Percentiles rank a stretch among this genome's conserved stretches.
These are phyloP conservation scores for Leucania comma DNA, from an alignment of 2,888 invertebrate genomes.

Conservation along the genomic window DNA sequence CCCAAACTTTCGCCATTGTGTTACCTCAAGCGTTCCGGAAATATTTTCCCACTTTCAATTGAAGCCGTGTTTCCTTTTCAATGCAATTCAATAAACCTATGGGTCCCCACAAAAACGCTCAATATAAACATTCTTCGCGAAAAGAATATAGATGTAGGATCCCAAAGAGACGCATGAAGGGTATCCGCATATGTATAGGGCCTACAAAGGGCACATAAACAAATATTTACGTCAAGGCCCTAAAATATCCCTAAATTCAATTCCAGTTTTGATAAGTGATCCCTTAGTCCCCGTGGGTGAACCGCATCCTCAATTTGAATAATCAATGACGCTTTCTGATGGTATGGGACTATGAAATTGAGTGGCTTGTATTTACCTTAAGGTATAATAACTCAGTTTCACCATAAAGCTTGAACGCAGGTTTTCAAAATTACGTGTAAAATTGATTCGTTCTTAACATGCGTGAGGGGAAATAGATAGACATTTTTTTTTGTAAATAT, in stretches of 20 bases:
- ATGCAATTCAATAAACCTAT: slow-evolving; percentile 54
- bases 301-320: slow-evolving; percentile 71
- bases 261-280: slow-evolving; percentile 74
- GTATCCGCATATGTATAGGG: slow-evolving; percentile 23
- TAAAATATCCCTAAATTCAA: slow-evolving; percentile 68
- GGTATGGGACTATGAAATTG: slow-evolving; percentile 15
- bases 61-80: slow-evolving; percentile 18
- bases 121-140: slow-evolving; percentile 45
- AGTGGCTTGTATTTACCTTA: slow-evolving; percentile 5
- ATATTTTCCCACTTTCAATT: slow-evolving; percentile 11
- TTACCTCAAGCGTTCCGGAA: slow-evolving; percentile 1
- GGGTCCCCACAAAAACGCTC: slow-evolving; percentile 32
- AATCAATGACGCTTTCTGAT: slow-evolving; percentile 62
- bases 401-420: not conserved
- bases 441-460: not conserved
- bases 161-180: slow-evolving; percentile 46
- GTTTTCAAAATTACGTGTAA: not conserved
- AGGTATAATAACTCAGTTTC: slow-evolving; percentile 1
- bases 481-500: not conserved
- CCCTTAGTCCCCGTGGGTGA: slow-evolving; percentile 63
- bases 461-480: not conserved
- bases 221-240: slow-evolving; percentile 61
- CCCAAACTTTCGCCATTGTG: slow-evolving; percentile 3
- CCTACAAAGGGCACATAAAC: slow-evolving; percentile 56
- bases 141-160: slow-evolving; percentile 48